Evolutionary conservation across 1,140 invertebrate species (phyloP).

Genomic region (Rhizoglyphus robini): DNA sequence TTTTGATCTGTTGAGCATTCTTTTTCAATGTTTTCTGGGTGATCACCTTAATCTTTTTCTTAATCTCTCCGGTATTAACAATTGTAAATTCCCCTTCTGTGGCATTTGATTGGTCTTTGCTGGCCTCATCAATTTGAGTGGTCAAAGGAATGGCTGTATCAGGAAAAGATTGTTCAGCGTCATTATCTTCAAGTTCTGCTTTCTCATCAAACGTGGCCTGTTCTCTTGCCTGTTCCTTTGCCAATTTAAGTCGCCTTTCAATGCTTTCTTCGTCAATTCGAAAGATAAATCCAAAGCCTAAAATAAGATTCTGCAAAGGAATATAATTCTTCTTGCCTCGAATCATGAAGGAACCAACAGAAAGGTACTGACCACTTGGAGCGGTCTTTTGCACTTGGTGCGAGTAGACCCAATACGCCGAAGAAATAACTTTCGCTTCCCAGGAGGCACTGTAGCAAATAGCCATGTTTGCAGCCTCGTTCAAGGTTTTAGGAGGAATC

Average conservation of each 20-base stretch:
- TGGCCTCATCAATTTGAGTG: slow-evolving; percentile 25
- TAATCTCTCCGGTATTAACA: neutral
- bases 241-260: slow-evolving; percentile 35
- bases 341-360: slow-evolving; percentile 95
- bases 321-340: slow-evolving; percentile 95
- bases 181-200: slow-evolving; percentile 20
- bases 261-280: slow-evolving; percentile 49
- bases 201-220: slow-evolving; percentile 11
- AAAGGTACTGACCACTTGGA: slow-evolving; percentile 88
- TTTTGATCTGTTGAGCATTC: slow-evolving; percentile 19
- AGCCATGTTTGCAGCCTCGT: slow-evolving; percentile 93
- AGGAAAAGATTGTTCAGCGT: slow-evolving; percentile 34
- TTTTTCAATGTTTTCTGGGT: slow-evolving; percentile 16
- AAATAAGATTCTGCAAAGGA: slow-evolving; percentile 71
- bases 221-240: slow-evolving; percentile 29
- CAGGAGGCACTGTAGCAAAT: slow-evolving; percentile 92
- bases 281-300: slow-evolving; percentile 89
- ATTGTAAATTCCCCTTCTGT: slow-evolving; percentile 14
- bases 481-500: slow-evolving; percentile 81
- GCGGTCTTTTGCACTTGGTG: slow-evolving; percentile 88
- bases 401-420: slow-evolving; percentile 90
- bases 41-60: slow-evolving; percentile 19
- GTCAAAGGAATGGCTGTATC: slow-evolving; percentile 40
- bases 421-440: slow-evolving; percentile 87
- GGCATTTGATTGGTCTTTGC: slow-evolving; percentile 11